Evolutionary conservation across 1,140 invertebrate species (phyloP).

Genomic region (Trypoxylus dichotomus): DNA sequence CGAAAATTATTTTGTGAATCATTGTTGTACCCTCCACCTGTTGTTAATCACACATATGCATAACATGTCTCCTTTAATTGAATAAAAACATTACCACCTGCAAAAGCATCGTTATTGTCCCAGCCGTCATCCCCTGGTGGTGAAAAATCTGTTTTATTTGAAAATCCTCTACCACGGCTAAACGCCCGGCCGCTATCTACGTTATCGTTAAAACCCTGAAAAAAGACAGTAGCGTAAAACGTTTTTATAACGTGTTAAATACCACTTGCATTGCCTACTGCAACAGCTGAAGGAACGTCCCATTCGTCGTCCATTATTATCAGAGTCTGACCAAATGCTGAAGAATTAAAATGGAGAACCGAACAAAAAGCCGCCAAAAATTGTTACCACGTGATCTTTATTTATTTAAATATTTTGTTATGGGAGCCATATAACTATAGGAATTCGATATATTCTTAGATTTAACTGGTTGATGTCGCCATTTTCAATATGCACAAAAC

Average conservation of each 20-base stretch:
- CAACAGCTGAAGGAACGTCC: constrained; percentile 18
- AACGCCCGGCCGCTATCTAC: constrained; percentile 20
- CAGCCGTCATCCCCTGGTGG: constrained; percentile 43
- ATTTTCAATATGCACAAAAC: too few relatives aligned
- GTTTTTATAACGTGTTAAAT: neutral
- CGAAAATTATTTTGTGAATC: neutral
- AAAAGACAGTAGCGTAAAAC: neutral
- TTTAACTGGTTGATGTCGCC: too few relatives aligned
- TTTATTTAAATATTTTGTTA: neutral
- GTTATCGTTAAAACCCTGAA: neutral
- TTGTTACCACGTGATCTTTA: neutral
- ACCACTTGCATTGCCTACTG: neutral
- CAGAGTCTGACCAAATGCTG: neutral
- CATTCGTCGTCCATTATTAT: constrained; percentile 27
- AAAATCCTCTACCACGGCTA: constrained; percentile 30
- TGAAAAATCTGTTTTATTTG: neutral
- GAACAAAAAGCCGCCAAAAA: constrained; percentile 13
- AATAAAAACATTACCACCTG: neutral
- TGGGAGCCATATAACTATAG: neutral
- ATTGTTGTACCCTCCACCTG: constrained; percentile 17
- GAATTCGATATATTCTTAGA: too few relatives aligned
- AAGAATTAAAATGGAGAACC: constrained; percentile 3
- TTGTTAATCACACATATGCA: too few relatives aligned
- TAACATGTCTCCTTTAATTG: too few relatives aligned
- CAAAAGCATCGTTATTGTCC: neutral